These are phyloP conservation scores for Hirudinaria manillensis DNA, from an alignment of 2,888 invertebrate genomes.

Conservation along the genomic window DNA sequence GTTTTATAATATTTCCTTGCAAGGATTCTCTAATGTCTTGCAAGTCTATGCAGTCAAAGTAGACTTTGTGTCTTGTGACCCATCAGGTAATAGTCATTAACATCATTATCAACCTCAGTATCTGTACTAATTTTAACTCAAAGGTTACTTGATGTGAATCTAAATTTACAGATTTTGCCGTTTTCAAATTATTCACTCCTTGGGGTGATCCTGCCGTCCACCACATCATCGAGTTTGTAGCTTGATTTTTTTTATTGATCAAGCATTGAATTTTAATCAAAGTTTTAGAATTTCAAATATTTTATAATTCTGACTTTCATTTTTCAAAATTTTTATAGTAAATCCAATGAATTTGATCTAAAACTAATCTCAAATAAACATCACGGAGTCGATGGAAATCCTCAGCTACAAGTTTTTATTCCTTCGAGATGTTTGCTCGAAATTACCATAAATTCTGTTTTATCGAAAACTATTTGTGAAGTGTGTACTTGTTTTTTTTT, in stretches of 20 bases:
- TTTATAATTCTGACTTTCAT: no score
- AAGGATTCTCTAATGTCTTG: conserved; percentile 3
- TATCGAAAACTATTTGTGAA: no score
- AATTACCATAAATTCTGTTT: no score
- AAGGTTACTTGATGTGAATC: background rate
- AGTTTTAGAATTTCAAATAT: no score
- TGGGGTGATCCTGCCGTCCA: background rate
- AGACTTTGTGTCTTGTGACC: background rate
- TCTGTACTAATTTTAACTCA: background rate
- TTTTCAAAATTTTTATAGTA: background rate
- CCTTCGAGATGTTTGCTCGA: background rate
- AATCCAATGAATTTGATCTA: background rate
- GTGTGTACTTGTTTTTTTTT: no score
- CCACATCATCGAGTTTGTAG: background rate
- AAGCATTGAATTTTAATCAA: background rate
- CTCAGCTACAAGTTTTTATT: conserved; percentile 1
- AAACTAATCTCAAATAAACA: background rate
- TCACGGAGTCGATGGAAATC: background rate
- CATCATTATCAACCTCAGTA: background rate
- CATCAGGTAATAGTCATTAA: background rate
- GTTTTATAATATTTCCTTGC: background rate
- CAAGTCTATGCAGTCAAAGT: background rate
- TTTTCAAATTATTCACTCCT: background rate
- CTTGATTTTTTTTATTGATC: background rate
- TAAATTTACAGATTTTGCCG: background rate